These are phyloP conservation scores for Phrynosoma platyrhinos DNA, from an alignment of 2,113 vertebrate genomes.

Conservation along the genomic window DNA sequence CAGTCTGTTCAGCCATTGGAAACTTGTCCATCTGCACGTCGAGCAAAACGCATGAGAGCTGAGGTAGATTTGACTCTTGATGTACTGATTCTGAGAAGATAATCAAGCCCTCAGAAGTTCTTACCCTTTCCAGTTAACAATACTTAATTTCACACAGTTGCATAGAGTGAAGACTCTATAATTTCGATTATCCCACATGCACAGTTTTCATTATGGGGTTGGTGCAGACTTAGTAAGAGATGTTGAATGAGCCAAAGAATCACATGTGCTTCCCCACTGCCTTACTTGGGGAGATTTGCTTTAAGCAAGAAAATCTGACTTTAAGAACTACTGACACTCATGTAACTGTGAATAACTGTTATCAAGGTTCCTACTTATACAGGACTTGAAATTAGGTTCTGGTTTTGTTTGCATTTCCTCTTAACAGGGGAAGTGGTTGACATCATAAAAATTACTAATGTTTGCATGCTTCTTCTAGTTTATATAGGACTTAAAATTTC, in stretches of 20 bases:
- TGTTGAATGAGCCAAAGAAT: not conserved
- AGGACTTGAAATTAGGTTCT: not conserved
- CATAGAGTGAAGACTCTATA: not conserved
- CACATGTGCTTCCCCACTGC: not conserved
- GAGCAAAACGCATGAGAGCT: conserved; percentile 89
- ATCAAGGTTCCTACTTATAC: not conserved
- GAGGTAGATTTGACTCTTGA: conserved; percentile 79
- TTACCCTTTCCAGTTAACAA: not conserved
- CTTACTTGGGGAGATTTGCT: not conserved
- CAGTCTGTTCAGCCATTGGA: conserved; percentile 78
- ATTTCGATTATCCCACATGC: not conserved
- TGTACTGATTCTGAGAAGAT: not conserved
- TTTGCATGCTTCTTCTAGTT: not conserved
- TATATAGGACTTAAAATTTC: not conserved
- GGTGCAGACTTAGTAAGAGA: not conserved
- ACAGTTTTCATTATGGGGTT: not conserved
- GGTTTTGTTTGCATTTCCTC: not conserved
- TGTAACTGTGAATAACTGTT: not conserved
- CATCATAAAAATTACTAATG: not conserved
- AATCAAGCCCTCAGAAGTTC: not conserved
- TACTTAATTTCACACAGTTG: not conserved
- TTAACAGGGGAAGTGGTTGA: not conserved
- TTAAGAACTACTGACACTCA: not conserved
- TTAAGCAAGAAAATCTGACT: too few species aligned
- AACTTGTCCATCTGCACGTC: conserved; percentile 80